Percentiles rank a stretch among this genome's conserved stretches.
Conservation (phyloP, 2,113 vertebrate genomes). For the Triplophysa siluroides region DNA sequence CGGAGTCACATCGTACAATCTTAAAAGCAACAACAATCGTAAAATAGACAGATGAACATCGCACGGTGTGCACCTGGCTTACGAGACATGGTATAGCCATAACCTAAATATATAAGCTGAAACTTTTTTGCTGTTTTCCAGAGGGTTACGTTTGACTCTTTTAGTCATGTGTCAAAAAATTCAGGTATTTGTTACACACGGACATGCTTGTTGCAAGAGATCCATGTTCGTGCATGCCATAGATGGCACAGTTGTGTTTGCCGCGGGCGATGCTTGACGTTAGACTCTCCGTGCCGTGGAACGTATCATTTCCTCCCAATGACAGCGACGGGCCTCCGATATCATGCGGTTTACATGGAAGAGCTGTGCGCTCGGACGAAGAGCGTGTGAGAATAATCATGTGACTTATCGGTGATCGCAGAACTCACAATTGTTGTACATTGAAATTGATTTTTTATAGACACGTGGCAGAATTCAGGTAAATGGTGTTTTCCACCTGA, state of each 20-base stretch:
- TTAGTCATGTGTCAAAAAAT: conserved; percentile 59
- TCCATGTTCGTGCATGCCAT: conserved; percentile 43
- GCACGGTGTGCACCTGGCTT: neutral
- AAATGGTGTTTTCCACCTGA: conserved; percentile 45
- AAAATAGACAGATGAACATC: neutral
- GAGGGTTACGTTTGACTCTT: conserved; percentile 37
- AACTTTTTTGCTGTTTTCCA: conserved; percentile 48
- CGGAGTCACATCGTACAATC: too few relatives aligned
- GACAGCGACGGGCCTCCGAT: neutral
- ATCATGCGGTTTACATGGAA: neutral
- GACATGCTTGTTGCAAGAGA: conserved; percentile 41
- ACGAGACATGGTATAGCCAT: conserved; percentile 55
- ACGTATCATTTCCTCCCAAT: conserved; percentile 54
- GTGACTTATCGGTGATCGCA: conserved; percentile 47
- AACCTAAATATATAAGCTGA: conserved; percentile 54
- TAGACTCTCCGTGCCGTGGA: conserved; percentile 56
- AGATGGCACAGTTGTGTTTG: conserved; percentile 48
- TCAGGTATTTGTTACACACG: conserved; percentile 62
- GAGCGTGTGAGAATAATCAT: conserved; percentile 46
- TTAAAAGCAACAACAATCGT: too few relatives aligned
- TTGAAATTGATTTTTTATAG: conserved; percentile 62
- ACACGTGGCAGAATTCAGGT: conserved; percentile 55
- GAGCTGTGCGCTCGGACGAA: conserved; percentile 43
- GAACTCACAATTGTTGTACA: conserved; percentile 56
- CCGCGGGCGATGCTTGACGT: conserved; percentile 41